Evolutionary conservation across 2,113 vertebrate genomes (phyloP).

Genomic region (Capra hircus): DNA sequence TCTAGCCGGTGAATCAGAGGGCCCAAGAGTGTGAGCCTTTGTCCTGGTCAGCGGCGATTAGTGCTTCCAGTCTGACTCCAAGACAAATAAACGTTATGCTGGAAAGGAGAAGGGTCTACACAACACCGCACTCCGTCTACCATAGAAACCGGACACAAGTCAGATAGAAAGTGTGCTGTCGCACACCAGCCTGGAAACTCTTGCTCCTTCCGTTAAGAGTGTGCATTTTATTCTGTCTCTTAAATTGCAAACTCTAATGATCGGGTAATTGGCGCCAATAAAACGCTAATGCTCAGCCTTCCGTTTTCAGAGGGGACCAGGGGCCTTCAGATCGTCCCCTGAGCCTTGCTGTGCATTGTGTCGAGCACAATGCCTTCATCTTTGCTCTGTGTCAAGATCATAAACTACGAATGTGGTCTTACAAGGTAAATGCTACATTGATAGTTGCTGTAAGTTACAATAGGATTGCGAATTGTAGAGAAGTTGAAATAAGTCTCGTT

Average conservation of each 20-base stretch:
- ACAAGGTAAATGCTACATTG: constrained; percentile 80
- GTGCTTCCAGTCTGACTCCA: neutral
- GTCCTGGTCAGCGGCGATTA: neutral
- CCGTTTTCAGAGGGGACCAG: constrained; percentile 85
- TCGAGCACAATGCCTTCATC: constrained; percentile 91
- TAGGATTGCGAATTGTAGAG: neutral
- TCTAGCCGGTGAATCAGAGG: rapidly evolving
- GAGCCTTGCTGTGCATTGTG: constrained; percentile 88
- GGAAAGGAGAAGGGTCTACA: neutral
- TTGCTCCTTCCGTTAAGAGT: neutral
- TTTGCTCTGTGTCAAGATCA: constrained; percentile 95
- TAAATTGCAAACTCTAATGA: neutral
- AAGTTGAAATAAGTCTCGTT: neutral
- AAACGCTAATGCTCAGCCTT: neutral
- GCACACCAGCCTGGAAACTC: neutral
- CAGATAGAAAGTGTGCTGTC: neutral
- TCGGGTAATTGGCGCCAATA: neutral
- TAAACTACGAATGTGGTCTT: constrained; percentile 95
- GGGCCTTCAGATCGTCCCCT: constrained; percentile 84
- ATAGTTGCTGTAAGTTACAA: neutral
- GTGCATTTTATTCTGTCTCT: neutral
- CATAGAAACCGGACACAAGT: neutral
- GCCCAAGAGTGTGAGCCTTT: neutral
- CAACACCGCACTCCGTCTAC: neutral
- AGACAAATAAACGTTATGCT: neutral